Evolutionary conservation across 2,888 invertebrate species (phyloP).

Genomic region (Ectobius pallidus): DNA sequence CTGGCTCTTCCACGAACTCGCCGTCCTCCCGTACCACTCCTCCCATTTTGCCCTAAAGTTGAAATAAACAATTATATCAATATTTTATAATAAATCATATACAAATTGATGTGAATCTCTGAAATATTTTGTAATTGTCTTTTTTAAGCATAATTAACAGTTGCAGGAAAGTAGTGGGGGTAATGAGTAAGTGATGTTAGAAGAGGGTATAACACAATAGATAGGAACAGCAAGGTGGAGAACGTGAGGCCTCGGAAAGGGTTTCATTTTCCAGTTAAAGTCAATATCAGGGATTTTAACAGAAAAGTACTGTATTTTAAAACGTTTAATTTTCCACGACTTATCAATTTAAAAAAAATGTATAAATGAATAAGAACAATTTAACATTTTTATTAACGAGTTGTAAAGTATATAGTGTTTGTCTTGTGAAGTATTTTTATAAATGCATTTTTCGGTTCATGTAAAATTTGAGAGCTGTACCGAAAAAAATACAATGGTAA

Average conservation of each 20-base stretch:
- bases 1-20: slow-evolving; percentile 32
- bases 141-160: background rate
- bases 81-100: background rate
- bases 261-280: slow-evolving; percentile 28
- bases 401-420: no score
- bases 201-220: background rate
- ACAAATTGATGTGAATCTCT: background rate
- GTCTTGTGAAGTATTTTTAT: no score
- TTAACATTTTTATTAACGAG: no score
- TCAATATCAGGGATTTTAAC: slow-evolving; percentile 36
- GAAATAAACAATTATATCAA: background rate
- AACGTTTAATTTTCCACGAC: no score
- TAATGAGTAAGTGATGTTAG: background rate
- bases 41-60: background rate
- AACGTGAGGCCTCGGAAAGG: slow-evolving; percentile 32
- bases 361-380: no score
- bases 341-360: no score
- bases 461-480: no score
- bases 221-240: slow-evolving; percentile 29
- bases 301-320: no score
- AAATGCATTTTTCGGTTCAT: no score
- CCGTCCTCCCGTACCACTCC: slow-evolving; percentile 13
- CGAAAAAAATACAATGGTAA: no score
- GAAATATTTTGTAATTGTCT: background rate
- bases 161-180: background rate